Evolutionary conservation across 2,888 invertebrate genomes (phyloP).

Genomic region (Philaethria dido): DNA sequence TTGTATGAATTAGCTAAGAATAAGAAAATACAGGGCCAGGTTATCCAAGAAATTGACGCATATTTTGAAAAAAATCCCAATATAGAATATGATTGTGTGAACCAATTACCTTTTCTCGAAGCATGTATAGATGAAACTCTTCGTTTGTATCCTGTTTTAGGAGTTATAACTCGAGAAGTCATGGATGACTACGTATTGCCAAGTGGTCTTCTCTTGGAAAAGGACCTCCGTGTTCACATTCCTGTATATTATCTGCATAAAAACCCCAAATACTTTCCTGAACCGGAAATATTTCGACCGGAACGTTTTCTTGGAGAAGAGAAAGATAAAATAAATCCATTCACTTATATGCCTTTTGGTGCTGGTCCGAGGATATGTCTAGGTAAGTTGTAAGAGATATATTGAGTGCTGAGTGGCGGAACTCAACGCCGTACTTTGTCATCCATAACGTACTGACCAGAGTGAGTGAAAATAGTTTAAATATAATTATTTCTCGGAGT

Average conservation of each 20-base stretch:
- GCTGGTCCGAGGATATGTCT: constrained; percentile 84
- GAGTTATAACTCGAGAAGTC: constrained; percentile 60
- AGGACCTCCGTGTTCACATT: constrained; percentile 62
- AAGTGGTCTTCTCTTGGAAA: constrained; percentile 58
- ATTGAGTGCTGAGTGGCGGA: too few species aligned
- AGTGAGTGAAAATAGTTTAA: too few species aligned
- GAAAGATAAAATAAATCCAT: constrained; percentile 61
- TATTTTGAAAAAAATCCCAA: constrained; percentile 49
- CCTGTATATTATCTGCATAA: too few species aligned
- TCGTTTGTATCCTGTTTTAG: constrained; percentile 49
- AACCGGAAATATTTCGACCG: constrained; percentile 62
- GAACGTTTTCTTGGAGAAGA: constrained; percentile 68
- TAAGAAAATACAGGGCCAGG: constrained; percentile 48
- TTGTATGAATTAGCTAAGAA: constrained; percentile 60
- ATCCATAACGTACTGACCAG: not conserved
- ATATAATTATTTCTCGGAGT: too few species aligned
- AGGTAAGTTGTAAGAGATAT: too few species aligned
- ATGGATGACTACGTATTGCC: constrained; percentile 60
- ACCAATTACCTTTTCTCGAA: constrained; percentile 26
- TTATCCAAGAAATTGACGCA: constrained; percentile 55
- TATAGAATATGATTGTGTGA: constrained; percentile 38
- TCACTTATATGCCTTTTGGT: constrained; percentile 78
- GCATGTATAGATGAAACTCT: constrained; percentile 31
- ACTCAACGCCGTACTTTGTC: too few species aligned
- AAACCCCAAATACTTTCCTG: constrained; percentile 55